These are phyloP conservation scores for Danionella dracula DNA, from an alignment of 2,797 vertebrate species.

Conservation along the genomic window DNA sequence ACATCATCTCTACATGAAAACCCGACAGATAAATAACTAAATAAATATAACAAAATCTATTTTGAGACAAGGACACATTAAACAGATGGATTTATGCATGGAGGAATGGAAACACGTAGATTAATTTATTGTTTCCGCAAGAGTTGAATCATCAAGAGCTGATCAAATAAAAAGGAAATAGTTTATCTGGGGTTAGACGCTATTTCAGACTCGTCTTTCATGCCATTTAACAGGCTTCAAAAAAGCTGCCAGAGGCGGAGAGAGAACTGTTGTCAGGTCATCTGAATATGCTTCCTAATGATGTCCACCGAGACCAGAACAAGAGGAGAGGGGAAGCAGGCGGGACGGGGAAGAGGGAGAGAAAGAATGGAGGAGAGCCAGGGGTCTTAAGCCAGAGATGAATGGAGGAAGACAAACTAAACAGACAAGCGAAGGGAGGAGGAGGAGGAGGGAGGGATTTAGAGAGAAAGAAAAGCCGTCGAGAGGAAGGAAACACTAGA, in stretches of 20 bases:
- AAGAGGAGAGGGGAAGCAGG: constrained; percentile 5
- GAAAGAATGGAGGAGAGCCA: constrained; percentile 17
- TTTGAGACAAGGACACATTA: too few species aligned
- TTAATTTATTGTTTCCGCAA: too few species aligned
- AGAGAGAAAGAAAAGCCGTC: neutral
- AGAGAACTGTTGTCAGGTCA: constrained; percentile 14
- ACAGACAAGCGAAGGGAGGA: neutral
- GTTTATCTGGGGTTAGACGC: constrained; percentile 7
- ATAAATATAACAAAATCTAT: too few species aligned
- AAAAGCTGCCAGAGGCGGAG: neutral
- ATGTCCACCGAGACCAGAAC: constrained; percentile 19
- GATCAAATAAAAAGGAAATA: neutral
- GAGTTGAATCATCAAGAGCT: too few species aligned
- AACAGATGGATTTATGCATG: too few species aligned
- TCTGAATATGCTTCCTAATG: constrained; percentile 15
- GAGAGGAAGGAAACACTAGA: constrained; percentile 17
- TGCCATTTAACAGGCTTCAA: constrained; percentile 25
- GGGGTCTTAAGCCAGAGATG: constrained; percentile 19
- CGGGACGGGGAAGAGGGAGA: constrained; percentile 3
- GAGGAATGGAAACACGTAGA: too few species aligned
- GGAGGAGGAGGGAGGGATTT: neutral
- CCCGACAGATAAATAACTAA: too few species aligned
- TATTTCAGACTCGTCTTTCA: neutral
- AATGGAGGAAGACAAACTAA: constrained; percentile 16
- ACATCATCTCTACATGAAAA: too few species aligned